Base-by-base conservation (phyloP, 2,797 vertebrate genomes). In the Diglossa cyanea region DNA sequence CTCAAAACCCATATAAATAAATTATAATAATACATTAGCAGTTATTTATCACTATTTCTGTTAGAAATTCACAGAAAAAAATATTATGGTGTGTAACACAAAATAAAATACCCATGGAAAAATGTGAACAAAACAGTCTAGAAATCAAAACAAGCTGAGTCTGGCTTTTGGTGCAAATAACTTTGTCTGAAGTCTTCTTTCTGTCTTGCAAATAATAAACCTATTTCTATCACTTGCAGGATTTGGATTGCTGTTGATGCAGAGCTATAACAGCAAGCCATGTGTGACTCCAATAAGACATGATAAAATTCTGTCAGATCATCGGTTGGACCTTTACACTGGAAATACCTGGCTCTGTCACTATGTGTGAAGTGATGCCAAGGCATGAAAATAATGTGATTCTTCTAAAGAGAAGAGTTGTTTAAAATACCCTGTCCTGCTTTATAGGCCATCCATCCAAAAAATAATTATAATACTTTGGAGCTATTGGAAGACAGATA, bases 301-400 rank as follows among this genome's bases (percentile, higher is more conserved):
- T 86, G 92, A 94, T 89, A 91, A 91, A 95, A 92, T 86, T 94
- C 88, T 95, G 74, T 95, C 93, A 96, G 93, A 84, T 96, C 94
- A 87, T 96, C 61, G 4, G 39, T 47, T 94, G 84, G 95, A 89
- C 74, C 74, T 80, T 83, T 71, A 74, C 37, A 68, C 67, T 95
- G 92, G 84, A 97, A 96, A 96, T 93, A 95, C 81, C 90, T 96
- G 94, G 85, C 83, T 95, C 85, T 78, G 50, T 84, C 72, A 92
- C 54, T 88, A 51, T 53, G 66, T 30, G 50, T 80, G 70, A 96
- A 97, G 90, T 94, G 86, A 89, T 84, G 93, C 91, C 90, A 96
- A 87, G 60, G 68, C 94, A 95, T 81, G 95, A 95, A 97, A 94
- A 97, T 95, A 88, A 97, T 94, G 80, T 87, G 90, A 85, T 91